Evolutionary conservation across 92 coral and sea anemone genomes (phyloP).

Genomic region (Montipora capitata): DNA sequence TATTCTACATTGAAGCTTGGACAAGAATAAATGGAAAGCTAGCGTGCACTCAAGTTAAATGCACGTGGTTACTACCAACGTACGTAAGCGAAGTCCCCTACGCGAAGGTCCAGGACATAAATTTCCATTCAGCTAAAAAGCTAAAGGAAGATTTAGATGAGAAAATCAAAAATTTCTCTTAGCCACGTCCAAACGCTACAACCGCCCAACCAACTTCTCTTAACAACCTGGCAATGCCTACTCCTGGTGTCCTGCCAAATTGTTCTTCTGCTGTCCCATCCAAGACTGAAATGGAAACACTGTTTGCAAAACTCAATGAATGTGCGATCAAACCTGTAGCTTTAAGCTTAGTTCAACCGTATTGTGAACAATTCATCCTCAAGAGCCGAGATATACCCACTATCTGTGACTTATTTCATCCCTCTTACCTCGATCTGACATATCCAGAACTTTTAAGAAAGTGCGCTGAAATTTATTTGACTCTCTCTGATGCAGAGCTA

Average conservation of each 20-base stretch:
- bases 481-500: neutral
- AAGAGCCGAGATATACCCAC: neutral
- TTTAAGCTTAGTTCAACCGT: slow-evolving; percentile 1
- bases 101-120: too few relatives aligned
- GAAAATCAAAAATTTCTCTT: too few relatives aligned
- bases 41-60: too few relatives aligned
- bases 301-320: slow-evolving; percentile 49
- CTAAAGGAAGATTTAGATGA: too few relatives aligned
- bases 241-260: slow-evolving; percentile 28
- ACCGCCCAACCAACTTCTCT: neutral
- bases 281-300: slow-evolving; percentile 43
- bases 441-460: neutral
- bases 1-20: too few relatives aligned
- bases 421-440: neutral
- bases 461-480: neutral
- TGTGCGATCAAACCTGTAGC: slow-evolving; percentile 33
- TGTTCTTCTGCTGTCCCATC: slow-evolving; percentile 40
- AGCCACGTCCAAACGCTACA: neutral
- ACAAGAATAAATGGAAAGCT: too few relatives aligned
- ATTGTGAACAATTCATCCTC: neutral
- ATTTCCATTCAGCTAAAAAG: too few relatives aligned
- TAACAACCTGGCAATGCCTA: neutral
- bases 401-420: neutral
- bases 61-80: too few relatives aligned
- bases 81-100: too few relatives aligned